Conservation (phyloP, 2,113 vertebrate genomes). For the Seriola dumerili region DNA sequence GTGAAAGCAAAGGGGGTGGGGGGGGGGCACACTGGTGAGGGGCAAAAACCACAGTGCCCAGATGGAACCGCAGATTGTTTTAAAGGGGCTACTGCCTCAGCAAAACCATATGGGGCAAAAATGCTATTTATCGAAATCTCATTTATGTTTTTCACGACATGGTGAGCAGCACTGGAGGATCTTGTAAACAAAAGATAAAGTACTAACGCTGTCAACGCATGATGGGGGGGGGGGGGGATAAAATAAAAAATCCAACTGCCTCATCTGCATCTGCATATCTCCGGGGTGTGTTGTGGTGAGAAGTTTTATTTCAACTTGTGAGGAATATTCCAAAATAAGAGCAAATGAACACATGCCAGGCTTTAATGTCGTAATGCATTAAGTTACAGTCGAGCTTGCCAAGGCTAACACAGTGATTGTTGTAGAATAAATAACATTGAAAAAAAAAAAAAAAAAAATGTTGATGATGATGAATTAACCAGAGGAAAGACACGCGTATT, state of each 20-base stretch:
- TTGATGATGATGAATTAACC: conserved; percentile 72
- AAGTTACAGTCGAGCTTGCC: conserved; percentile 58
- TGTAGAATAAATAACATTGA: conserved; percentile 50
- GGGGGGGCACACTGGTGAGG: conserved; percentile 39
- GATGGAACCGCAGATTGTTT: conserved; percentile 82
- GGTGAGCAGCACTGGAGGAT: conserved; percentile 37
- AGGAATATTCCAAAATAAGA: conserved; percentile 61
- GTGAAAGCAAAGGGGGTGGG: conserved; percentile 54
- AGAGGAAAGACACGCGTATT: conserved; percentile 50
- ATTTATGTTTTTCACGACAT: conserved; percentile 54
- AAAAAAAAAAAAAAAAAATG: conserved; percentile 1
- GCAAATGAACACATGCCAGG: conserved; percentile 33
- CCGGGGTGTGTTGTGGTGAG: conserved; percentile 26
- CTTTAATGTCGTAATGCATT: conserved; percentile 46
- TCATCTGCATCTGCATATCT: conserved; percentile 33
- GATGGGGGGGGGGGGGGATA: neutral
- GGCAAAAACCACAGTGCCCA: conserved; percentile 76
- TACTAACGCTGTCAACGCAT: conserved; percentile 7
- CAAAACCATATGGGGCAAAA: conserved; percentile 73
- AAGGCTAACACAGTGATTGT: conserved; percentile 69
- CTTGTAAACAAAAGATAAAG: conserved; percentile 54
- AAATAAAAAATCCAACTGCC: neutral
- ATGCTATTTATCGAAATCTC: conserved; percentile 67
- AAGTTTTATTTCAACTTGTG: conserved; percentile 59
- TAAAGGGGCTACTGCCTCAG: conserved; percentile 72